Conservation (phyloP, 2,797 vertebrate genomes). For the Sebastes nivosus region DNA sequence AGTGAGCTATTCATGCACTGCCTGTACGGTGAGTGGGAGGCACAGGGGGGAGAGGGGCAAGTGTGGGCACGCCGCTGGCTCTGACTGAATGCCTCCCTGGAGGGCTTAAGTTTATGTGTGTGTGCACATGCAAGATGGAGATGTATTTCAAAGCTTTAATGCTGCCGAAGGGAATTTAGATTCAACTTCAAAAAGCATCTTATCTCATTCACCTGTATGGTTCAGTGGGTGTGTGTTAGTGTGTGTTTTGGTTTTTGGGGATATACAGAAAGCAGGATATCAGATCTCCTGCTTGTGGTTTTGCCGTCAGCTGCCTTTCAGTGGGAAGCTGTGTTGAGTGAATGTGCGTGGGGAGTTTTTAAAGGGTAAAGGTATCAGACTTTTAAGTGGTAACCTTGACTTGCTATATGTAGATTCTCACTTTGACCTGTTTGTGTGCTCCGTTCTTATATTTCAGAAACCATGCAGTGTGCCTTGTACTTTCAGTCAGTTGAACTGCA, state of each 20-base stretch:
- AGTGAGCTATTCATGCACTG: conserved; percentile 53
- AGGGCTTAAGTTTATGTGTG: conserved; percentile 59
- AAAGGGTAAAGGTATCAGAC: conserved; percentile 24
- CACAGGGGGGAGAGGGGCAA: conserved; percentile 60
- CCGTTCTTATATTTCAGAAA: conserved; percentile 4
- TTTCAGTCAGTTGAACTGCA: neutral
- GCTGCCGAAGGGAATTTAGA: conserved; percentile 20
- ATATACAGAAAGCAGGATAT: conserved; percentile 49
- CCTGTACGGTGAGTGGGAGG: conserved; percentile 51
- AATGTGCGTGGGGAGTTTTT: conserved; percentile 27
- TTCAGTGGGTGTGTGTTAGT: neutral
- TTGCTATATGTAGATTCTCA: conserved; percentile 22
- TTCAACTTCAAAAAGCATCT: conserved; percentile 40
- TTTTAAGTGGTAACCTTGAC: conserved; percentile 8
- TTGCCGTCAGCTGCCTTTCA: conserved; percentile 58
- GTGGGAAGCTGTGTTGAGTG: conserved; percentile 19
- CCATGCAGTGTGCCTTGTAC: neutral
- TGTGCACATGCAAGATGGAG: neutral
- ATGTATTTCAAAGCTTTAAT: conserved; percentile 26
- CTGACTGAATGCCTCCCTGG: conserved; percentile 69
- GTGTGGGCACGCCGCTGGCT: conserved; percentile 73
- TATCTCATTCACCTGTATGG: conserved; percentile 35
- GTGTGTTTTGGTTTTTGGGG: neutral
- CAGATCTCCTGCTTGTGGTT: conserved; percentile 63
- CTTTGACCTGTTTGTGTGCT: neutral